phyloP scores from a whole-genome alignment of 1,140 invertebrate species.

The Lysiphlebus fabarum region DNA sequence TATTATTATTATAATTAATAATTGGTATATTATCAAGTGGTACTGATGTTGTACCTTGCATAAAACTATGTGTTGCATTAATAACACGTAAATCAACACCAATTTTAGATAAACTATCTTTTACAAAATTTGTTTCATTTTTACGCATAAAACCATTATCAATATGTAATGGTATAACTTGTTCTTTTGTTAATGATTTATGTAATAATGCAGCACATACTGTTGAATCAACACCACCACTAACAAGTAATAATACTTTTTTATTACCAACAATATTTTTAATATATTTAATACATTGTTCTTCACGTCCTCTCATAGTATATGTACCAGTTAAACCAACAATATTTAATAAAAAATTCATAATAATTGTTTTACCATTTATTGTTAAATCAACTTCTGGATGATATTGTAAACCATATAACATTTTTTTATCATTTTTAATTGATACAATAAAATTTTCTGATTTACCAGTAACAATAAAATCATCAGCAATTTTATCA shows the following conservation, averaged over 20 bases:
- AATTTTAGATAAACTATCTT: conserved; percentile 78
- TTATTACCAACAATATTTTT: conserved; percentile 83
- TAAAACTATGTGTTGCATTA: conserved; percentile 71
- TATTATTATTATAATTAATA: conserved; percentile 56
- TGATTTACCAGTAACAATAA: conserved; percentile 80
- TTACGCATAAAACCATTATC: conserved; percentile 99
- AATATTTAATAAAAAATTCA: conserved; percentile 95
- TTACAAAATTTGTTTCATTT: conserved; percentile 87
- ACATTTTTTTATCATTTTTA: conserved; percentile 82
- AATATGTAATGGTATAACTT: conserved; percentile 95
- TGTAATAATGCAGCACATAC: conserved; percentile 94
- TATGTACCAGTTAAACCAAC: conserved; percentile 82
- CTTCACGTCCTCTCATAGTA: conserved; percentile 83
- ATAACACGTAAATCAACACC: conserved; percentile 84
- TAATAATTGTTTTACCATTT: conserved; percentile 85
- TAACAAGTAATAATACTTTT: conserved; percentile 91
- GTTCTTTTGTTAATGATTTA: conserved; percentile 83
- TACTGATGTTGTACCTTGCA: conserved; percentile 75
- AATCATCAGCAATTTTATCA: conserved; percentile 82
- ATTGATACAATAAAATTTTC: conserved; percentile 85
- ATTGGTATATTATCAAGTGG: conserved; percentile 60
- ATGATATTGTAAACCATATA: conserved; percentile 98
- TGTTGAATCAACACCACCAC: conserved; percentile 97
- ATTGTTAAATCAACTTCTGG: conserved; percentile 93
- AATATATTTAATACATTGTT: conserved; percentile 93